These are phyloP conservation scores for Lagopus leucura DNA, from an alignment of 2,113 vertebrate species.

Conservation along the genomic window DNA sequence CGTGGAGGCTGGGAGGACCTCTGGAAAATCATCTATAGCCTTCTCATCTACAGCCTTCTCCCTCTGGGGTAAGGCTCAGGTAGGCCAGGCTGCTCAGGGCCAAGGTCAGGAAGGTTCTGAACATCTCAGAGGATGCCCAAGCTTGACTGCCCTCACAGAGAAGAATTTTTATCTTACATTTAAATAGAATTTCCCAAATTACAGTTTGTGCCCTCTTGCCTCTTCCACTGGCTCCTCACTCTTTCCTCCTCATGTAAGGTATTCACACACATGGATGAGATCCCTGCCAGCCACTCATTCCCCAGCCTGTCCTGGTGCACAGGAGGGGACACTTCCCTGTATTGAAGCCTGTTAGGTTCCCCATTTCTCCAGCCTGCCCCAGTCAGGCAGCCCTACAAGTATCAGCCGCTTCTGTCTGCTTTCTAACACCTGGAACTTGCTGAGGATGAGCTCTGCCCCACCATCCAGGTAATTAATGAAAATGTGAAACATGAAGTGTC, in stretches of 20 bases:
- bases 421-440: background rate
- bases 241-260: background rate
- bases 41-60: background rate
- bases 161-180: background rate
- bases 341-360: background rate
- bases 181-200: background rate
- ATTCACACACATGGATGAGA: background rate
- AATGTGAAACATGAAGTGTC: background rate
- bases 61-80: background rate
- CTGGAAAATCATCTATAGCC: background rate
- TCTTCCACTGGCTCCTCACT: background rate
- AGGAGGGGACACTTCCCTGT: background rate
- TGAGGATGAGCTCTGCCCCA: background rate
- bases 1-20: background rate
- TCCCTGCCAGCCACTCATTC: background rate
- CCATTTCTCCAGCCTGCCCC: background rate
- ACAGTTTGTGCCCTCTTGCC: background rate
- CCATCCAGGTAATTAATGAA: background rate
- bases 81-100: background rate
- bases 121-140: background rate
- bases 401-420: background rate
- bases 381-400: background rate
- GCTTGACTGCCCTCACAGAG: background rate
- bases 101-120: rapidly evolving
- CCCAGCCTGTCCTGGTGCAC: background rate